Percentiles rank a stretch among this genome's conserved stretches.
These are phyloP conservation scores for Clarias fuscus DNA, from an alignment of 2,797 vertebrate genomes.

Conservation along the genomic window DNA sequence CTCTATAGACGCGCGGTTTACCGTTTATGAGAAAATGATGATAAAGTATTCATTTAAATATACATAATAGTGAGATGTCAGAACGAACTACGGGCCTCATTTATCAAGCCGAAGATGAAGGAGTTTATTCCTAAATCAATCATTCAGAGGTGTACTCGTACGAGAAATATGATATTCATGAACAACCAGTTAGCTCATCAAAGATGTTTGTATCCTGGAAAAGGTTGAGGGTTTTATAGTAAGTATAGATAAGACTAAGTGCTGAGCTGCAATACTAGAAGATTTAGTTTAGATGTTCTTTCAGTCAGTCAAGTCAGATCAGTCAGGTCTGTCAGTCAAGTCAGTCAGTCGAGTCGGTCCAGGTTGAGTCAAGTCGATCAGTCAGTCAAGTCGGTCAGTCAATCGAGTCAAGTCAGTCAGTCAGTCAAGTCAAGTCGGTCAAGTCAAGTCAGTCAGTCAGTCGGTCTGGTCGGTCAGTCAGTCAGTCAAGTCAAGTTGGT, in stretches of 20 bases:
- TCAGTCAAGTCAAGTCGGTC: too few species aligned
- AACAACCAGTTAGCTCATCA: neutral
- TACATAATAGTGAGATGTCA: neutral
- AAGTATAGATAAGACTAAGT: neutral
- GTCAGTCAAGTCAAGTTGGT: too few species aligned
- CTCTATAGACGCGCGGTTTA: neutral
- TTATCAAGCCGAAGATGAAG: neutral
- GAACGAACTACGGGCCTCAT: neutral
- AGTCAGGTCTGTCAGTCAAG: too few species aligned
- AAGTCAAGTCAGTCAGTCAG: too few species aligned
- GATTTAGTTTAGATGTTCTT: neutral
- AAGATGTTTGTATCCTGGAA: neutral
- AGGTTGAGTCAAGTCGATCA: too few species aligned
- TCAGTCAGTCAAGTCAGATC: neutral
- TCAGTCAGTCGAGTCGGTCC: too few species aligned
- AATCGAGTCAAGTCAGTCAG: too few species aligned
- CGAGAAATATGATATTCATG: neutral
- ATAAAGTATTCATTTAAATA: neutral
- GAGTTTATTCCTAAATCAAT: neutral
- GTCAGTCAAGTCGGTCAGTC: too few species aligned
- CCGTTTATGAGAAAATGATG: neutral
- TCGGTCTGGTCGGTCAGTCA: too few species aligned
- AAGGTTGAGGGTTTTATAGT: neutral
- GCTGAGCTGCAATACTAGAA: neutral
- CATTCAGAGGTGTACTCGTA: neutral